Evolutionary conservation across 2,797 vertebrate species (phyloP).

Genomic region (Phalanger gymnotis): DNA sequence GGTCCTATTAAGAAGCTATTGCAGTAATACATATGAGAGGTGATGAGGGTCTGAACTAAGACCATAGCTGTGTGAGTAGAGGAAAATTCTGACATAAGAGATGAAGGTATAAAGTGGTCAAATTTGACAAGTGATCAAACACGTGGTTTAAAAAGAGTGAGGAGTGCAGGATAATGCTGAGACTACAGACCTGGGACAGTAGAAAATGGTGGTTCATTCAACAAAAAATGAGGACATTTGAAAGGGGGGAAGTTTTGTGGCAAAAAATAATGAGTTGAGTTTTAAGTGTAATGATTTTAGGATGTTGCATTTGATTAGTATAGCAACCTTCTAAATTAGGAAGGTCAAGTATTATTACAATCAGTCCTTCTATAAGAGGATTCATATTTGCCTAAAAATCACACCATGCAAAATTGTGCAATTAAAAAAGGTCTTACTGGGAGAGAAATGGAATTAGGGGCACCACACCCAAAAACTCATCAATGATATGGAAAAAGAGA

Average conservation of each 20-base stretch:
- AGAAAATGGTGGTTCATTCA: neutral
- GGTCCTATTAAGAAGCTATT: neutral
- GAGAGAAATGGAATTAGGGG: neutral
- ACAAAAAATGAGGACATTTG: neutral
- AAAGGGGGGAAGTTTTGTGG: neutral
- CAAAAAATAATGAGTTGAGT: neutral
- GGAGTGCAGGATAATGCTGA: neutral
- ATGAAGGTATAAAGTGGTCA: neutral
- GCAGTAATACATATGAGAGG: neutral
- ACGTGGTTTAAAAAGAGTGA: neutral
- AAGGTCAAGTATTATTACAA: neutral
- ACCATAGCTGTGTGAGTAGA: neutral
- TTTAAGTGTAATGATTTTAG: neutral
- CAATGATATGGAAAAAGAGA: neutral
- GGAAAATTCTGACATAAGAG: neutral
- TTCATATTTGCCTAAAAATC: neutral
- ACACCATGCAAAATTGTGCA: neutral
- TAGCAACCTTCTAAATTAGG: neutral
- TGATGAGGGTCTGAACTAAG: neutral
- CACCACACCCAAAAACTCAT: neutral
- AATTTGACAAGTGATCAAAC: neutral
- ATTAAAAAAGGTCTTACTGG: neutral
- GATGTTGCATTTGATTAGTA: neutral
- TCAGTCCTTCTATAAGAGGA: neutral
- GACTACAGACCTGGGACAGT: neutral